Evolutionary conservation across 2,113 vertebrate genomes (phyloP).

Genomic region (Peromyscus leucopus): DNA sequence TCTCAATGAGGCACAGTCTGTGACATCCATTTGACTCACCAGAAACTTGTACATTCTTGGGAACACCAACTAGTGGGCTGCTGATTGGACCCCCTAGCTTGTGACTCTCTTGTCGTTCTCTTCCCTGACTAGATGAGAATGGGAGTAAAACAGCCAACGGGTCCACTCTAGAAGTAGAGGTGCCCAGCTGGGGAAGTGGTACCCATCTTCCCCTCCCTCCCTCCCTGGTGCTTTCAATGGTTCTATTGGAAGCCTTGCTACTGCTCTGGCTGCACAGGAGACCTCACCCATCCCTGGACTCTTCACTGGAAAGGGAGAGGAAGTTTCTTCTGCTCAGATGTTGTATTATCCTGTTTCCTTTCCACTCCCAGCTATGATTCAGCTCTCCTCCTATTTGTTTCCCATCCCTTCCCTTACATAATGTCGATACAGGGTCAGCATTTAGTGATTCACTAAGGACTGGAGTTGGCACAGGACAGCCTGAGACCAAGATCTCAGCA

Average conservation of each 20-base stretch:
- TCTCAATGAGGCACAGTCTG: neutral
- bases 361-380: neutral
- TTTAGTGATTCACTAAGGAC: neutral
- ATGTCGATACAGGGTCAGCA: neutral
- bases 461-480: neutral
- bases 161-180: neutral
- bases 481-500: neutral
- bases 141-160: neutral
- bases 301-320: neutral
- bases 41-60: neutral
- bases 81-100: neutral
- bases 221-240: neutral
- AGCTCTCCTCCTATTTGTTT: neutral
- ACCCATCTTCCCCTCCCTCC: neutral
- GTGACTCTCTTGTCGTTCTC: neutral
- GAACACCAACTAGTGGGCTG: neutral
- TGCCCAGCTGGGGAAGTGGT: neutral
- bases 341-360: neutral
- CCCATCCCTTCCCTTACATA: conserved; percentile 26
- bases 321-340: neutral
- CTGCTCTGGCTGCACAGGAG: neutral
- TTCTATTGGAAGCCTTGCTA: neutral
- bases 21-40: neutral
- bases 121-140: neutral
- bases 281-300: neutral